These are phyloP conservation scores for Telmatochromis sp. DNA, from an alignment of 2,113 vertebrate genomes.

Conservation along the genomic window DNA sequence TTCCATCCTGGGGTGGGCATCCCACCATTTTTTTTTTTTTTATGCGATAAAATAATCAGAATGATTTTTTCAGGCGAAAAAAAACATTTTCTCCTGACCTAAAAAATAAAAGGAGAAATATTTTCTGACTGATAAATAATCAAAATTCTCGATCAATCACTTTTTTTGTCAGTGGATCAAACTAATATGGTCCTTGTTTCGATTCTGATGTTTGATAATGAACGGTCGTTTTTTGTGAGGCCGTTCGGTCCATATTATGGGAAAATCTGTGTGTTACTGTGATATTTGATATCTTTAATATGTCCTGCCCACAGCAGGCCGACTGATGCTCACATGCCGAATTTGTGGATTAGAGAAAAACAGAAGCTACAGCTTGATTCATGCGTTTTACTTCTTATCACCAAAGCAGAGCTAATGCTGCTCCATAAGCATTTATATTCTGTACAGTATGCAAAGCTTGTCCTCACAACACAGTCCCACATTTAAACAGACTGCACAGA, in stretches of 20 bases:
- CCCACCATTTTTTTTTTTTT: background rate
- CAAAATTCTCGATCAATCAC: background rate
- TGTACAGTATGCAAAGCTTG: background rate
- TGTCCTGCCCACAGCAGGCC: background rate
- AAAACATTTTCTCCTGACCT: background rate
- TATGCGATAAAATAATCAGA: background rate
- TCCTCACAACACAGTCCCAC: background rate
- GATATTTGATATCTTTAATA: background rate
- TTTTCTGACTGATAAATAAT: background rate
- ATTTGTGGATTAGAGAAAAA: background rate
- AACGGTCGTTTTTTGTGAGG: background rate
- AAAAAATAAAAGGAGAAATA: background rate
- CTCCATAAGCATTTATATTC: background rate
- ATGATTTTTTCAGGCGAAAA: background rate
- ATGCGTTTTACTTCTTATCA: background rate
- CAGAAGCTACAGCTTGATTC: background rate
- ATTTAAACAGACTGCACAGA: background rate
- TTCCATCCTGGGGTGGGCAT: background rate
- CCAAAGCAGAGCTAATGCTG: background rate
- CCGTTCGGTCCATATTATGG: background rate
- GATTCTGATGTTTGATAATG: background rate
- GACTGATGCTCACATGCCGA: background rate
- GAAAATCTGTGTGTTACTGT: background rate
- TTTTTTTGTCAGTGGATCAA: background rate
- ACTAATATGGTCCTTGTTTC: background rate